These are phyloP conservation scores for Siniperca scherzeri DNA, from an alignment of 2,797 vertebrate species.

Conservation along the genomic window DNA sequence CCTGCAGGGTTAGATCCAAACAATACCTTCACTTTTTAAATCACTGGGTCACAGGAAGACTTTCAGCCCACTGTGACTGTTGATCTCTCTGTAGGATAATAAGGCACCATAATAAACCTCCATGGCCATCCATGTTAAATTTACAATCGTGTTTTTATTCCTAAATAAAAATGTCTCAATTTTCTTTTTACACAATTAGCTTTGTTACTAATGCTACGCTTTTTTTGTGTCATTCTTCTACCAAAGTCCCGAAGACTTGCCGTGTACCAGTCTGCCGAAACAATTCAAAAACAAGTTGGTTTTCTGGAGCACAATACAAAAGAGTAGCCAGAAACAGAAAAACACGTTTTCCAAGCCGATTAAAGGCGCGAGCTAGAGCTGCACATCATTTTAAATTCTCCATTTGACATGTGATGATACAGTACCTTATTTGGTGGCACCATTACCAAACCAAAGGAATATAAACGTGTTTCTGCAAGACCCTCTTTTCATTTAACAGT, in stretches of 20 bases:
- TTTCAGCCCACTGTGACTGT: neutral
- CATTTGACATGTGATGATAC: too few species aligned
- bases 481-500: too few species aligned
- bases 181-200: neutral
- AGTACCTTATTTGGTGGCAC: too few species aligned
- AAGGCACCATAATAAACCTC: too few species aligned
- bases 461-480: too few species aligned
- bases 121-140: neutral
- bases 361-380: too few species aligned
- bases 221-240: neutral
- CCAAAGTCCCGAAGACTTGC: neutral
- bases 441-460: too few species aligned
- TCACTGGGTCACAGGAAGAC: neutral
- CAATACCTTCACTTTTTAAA: slow-evolving; percentile 22
- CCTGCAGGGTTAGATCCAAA: slow-evolving; percentile 10
- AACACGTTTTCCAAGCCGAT: too few species aligned
- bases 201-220: neutral
- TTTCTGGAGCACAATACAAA: too few species aligned
- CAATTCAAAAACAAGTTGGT: neutral
- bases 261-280: neutral
- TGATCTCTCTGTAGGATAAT: slow-evolving; percentile 3
- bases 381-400: too few species aligned
- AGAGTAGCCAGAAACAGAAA: too few species aligned
- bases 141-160: too few species aligned
- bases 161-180: neutral